Base-by-base conservation (phyloP, 2,888 invertebrate species). In the Epistrophella euchroma region DNA sequence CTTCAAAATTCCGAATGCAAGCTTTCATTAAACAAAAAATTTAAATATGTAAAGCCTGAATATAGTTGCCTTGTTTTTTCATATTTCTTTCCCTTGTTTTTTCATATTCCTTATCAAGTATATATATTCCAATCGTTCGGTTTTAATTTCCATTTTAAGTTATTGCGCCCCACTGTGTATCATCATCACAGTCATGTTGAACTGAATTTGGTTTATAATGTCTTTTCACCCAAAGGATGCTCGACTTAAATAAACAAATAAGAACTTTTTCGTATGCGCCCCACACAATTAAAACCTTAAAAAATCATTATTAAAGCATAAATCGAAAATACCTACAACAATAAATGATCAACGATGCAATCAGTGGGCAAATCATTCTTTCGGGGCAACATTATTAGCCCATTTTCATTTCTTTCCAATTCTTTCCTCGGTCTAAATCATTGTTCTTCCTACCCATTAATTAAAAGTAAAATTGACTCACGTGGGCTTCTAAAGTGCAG, bases 381-480 rank as follows among this genome's bases (percentile, higher is more conserved):
- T 75, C 56, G 17, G 45, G 25, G 72, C 72, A 81, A 75, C 60
- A 70, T 62, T 81, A 85, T 85, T 85, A 81, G 85, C 81, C 66
- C 40, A 62, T 82, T 86, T 77, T 50, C 32, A 86, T 71, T 62
- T 72, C 60, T 68, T 66, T 77, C 45, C 25, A 15, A 60, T 64
- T 52, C 37, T 40, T 40, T 37, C 10, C 25, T 74, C 4, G 47
- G 10, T 64, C 35, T 70, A 71, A 74, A 64, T 86, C 86, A 86
- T 86, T 86, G 86, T 86, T 86, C 86, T 78, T 78, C 86, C 86
- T 86, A 86, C 86, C 82, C 71, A 78, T 86, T 86, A 86, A 86
- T 86, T 86, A 86, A 86, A 82, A 78, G 70, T 52, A 64, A 66
- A 78, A 86, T 71, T 86, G 78, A 32, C 71, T 74, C 82, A 86